Conservation (phyloP, 2,888 invertebrate species). For the Pterobdella sp. region DNA sequence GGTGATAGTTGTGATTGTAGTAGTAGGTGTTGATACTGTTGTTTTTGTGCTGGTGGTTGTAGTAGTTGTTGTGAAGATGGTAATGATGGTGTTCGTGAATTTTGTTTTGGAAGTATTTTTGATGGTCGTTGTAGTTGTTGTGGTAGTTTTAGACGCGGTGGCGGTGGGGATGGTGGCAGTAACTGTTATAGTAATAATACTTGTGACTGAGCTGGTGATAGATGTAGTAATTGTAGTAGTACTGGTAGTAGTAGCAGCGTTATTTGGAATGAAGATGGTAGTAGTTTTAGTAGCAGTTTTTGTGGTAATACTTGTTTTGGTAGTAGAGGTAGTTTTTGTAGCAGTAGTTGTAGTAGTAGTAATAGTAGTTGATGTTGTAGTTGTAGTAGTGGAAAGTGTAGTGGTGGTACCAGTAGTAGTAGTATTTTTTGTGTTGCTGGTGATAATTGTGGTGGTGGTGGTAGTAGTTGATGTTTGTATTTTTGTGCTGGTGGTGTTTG, state of each 20-base stretch:
- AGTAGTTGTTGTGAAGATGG: background rate
- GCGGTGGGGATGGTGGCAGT: background rate
- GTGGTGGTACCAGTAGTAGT: background rate
- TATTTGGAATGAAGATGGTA: background rate
- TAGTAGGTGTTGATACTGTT: background rate
- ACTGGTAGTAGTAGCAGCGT: background rate
- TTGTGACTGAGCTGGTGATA: background rate
- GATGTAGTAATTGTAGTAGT: background rate
- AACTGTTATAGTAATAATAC: background rate
- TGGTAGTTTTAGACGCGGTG: background rate
- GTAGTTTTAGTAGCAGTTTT: background rate
- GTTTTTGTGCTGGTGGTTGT: background rate
- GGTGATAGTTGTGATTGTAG: background rate
- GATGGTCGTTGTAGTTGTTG: background rate
- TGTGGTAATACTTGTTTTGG: background rate
- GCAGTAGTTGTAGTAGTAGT: background rate
- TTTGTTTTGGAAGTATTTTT: background rate
- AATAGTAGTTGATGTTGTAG: background rate
- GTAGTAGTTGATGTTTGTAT: background rate
- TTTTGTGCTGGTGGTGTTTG: background rate
- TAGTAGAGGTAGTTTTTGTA: background rate
- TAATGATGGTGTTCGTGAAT: background rate
- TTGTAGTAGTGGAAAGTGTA: background rate
- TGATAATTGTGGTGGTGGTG: background rate
- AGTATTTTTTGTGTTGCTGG: background rate